phyloP scores from a whole-genome alignment of 2,888 invertebrate species.

The Scaptomyza parva region DNA sequence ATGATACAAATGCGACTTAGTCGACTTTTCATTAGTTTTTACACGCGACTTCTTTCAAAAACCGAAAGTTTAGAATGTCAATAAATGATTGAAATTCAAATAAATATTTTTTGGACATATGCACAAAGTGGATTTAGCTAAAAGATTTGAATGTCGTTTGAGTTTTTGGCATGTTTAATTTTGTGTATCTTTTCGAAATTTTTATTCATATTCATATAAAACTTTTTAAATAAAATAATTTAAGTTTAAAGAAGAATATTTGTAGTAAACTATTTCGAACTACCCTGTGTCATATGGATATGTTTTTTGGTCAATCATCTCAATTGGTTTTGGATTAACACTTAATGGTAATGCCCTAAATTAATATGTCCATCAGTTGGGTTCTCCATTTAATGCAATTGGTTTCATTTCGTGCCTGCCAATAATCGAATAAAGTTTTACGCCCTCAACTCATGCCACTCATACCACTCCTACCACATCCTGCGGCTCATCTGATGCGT shows the following conservation, averaged over 20 bases:
- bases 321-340: slow-evolving; percentile 9
- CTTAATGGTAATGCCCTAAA: slow-evolving; percentile 32
- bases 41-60: slow-evolving; percentile 24
- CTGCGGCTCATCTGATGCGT: slow-evolving; percentile 31
- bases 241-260: not conserved
- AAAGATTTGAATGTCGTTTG: not conserved
- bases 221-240: not conserved
- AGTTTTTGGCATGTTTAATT: not conserved
- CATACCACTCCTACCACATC: slow-evolving; percentile 3
- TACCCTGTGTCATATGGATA: no score
- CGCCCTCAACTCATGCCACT: not conserved
- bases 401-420: slow-evolving; percentile 69
- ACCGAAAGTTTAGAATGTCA: slow-evolving; percentile 2
- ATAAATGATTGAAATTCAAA: not conserved
- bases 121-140: not conserved
- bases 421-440: slow-evolving; percentile 51
- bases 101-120: not conserved
- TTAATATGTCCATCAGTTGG: slow-evolving; percentile 33
- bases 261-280: no score
- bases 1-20: slow-evolving; percentile 19
- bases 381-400: slow-evolving; percentile 47
- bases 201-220: not conserved
- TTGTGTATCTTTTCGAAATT: not conserved
- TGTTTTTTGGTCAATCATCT: not conserved
- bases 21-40: slow-evolving; percentile 37